A percentile compares a stretch with the other conserved stretches of the same genome.
phyloP scores from a whole-genome alignment of 1,140 invertebrate species.

The Samia ricini region DNA sequence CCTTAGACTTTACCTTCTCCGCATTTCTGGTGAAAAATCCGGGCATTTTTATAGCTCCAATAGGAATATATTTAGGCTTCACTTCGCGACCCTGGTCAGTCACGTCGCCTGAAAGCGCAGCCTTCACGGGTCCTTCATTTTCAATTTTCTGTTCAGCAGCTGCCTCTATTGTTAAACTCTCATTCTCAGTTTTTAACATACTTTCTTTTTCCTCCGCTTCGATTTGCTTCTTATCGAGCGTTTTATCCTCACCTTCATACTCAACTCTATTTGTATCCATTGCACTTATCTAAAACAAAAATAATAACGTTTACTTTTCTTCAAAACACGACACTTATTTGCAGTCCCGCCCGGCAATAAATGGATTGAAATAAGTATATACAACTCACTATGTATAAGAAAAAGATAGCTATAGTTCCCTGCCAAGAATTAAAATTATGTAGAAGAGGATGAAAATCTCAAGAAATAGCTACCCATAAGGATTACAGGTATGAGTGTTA shows the following conservation, averaged over 20 bases:
- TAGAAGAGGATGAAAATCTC: no score
- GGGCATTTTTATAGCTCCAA: conserved; percentile 89
- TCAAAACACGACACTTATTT: neutral
- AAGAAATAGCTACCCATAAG: no score
- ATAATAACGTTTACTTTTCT: neutral
- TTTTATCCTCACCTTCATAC: conserved; percentile 75
- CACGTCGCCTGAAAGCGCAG: conserved; percentile 74
- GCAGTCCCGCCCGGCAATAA: neutral
- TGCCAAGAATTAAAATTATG: neutral
- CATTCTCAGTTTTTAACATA: conserved; percentile 82
- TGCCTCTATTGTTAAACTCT: conserved; percentile 46
- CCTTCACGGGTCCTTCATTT: conserved; percentile 77
- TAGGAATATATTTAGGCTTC: conserved; percentile 88
- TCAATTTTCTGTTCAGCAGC: conserved; percentile 63
- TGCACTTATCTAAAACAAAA: conserved; percentile 43
- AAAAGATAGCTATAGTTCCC: conserved; percentile 1
- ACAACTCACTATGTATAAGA: neutral
- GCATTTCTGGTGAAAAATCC: conserved; percentile 88
- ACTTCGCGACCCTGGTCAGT: conserved; percentile 83
- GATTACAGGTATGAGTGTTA: no score
- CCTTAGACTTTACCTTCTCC: conserved; percentile 81
- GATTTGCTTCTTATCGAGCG: conserved; percentile 84
- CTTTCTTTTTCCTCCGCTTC: conserved; percentile 85
- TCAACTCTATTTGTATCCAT: conserved; percentile 60
- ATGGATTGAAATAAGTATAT: neutral